phyloP scores from a whole-genome alignment of 2,797 vertebrate genomes.

The Protonibea diacanthus region DNA sequence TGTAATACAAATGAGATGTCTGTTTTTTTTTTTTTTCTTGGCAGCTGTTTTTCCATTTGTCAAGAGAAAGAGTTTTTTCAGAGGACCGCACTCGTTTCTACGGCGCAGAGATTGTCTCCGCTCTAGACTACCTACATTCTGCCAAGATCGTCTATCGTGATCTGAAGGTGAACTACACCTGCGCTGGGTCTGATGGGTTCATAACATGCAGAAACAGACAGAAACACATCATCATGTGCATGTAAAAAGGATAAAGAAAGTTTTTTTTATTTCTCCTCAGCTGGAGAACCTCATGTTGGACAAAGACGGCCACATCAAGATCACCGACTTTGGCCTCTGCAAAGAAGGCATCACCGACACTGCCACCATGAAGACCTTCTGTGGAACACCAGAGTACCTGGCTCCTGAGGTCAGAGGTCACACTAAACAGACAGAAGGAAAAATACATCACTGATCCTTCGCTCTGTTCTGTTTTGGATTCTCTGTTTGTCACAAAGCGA shows the following conservation, averaged over 20 bases:
- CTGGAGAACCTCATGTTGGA: conserved; percentile 89
- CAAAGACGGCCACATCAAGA: conserved; percentile 89
- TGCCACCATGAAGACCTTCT: conserved; percentile 89
- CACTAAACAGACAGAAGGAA: not conserved
- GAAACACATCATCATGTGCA: too few relatives aligned
- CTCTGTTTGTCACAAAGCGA: not conserved
- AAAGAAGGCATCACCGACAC: conserved; percentile 88
- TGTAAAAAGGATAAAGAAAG: not conserved
- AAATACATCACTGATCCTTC: not conserved
- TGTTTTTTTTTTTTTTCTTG: not conserved
- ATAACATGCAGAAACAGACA: not conserved
- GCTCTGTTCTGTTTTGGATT: not conserved
- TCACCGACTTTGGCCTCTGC: conserved; percentile 88
- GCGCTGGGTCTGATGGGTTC: not conserved
- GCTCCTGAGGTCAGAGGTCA: conserved; percentile 84
- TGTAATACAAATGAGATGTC: not conserved
- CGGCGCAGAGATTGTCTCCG: conserved; percentile 96
- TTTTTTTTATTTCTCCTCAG: conserved; percentile 48
- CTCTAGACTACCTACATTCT: conserved; percentile 97
- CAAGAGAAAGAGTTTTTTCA: conserved; percentile 97
- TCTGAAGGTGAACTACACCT: conserved; percentile 89
- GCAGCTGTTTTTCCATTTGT: conserved; percentile 99
- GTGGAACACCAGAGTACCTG: conserved; percentile 87
- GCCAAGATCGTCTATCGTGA: conserved; percentile 98
- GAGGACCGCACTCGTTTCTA: conserved; percentile 99